Percentiles rank a stretch among this genome's conserved stretches.
phyloP scores from a whole-genome alignment of 2,888 invertebrate genomes.

The Lithosia quadra region DNA sequence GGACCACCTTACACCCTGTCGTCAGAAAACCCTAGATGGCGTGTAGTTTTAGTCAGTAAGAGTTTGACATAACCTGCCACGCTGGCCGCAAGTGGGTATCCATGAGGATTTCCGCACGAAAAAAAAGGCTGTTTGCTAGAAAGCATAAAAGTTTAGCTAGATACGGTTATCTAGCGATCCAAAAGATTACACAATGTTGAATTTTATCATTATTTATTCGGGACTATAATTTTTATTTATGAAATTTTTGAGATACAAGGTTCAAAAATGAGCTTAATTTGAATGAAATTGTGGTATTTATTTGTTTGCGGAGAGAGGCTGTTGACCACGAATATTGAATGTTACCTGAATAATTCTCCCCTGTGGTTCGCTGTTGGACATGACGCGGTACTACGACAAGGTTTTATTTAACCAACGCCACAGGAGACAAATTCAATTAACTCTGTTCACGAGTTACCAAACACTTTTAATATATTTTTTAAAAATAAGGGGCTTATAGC shows the following conservation, averaged over 20 bases:
- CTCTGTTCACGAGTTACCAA: conserved; percentile 27
- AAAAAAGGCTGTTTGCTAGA: too few species aligned
- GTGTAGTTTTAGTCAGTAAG: too few species aligned
- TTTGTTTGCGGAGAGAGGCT: conserved; percentile 22
- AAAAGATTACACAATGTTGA: not conserved
- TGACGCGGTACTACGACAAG: conserved; percentile 41
- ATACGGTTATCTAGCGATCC: too few species aligned
- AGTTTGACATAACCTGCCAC: too few species aligned
- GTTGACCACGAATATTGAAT: conserved; percentile 49
- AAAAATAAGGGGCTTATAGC: not conserved
- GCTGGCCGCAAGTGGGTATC: too few species aligned
- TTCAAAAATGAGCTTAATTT: conserved; percentile 28
- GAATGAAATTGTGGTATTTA: conserved; percentile 14
- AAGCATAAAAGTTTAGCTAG: too few species aligned
- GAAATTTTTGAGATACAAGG: conserved; percentile 15
- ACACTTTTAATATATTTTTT: conserved; percentile 18
- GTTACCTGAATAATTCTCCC: conserved; percentile 49
- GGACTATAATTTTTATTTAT: conserved; percentile 27
- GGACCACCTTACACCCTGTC: too few species aligned
- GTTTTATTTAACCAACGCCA: conserved; percentile 47
- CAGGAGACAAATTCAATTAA: conserved; percentile 50
- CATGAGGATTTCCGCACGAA: too few species aligned
- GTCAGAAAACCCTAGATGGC: too few species aligned
- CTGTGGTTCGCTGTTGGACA: conserved; percentile 39
- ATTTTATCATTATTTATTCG: conserved; percentile 2